A percentile compares a stretch with the other conserved stretches of the same genome.
These are phyloP conservation scores for Esperia sulphurella DNA, from an alignment of 2,888 invertebrate genomes.

Conservation along the genomic window DNA sequence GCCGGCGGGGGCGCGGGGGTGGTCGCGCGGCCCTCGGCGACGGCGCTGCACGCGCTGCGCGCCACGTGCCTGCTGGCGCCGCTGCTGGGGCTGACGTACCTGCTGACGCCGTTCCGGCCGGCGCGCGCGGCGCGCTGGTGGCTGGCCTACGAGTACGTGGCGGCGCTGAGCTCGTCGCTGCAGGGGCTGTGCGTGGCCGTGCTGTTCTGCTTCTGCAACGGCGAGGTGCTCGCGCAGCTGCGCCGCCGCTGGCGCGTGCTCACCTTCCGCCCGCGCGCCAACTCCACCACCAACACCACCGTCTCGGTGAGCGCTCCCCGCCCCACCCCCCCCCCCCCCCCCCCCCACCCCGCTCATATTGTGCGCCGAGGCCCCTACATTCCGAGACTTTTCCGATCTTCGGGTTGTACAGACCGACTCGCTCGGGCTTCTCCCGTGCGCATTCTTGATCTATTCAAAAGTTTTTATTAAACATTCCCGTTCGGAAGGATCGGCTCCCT, in stretches of 20 bases:
- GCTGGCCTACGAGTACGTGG: slow-evolving; percentile 88
- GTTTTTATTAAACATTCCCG: too few species aligned
- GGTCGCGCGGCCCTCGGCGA: slow-evolving; percentile 80
- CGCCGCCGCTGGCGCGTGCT: slow-evolving; percentile 92
- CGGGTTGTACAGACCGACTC: too few species aligned
- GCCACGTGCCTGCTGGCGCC: slow-evolving; percentile 95
- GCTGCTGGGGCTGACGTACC: slow-evolving; percentile 92
- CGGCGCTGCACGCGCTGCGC: slow-evolving; percentile 87
- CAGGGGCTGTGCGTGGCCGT: slow-evolving; percentile 96
- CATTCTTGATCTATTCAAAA: too few species aligned
- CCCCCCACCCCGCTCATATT: too few species aligned
- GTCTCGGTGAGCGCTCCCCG: slow-evolving; percentile 87
- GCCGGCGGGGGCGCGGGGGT: too few species aligned
- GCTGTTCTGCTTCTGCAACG: slow-evolving; percentile 96
- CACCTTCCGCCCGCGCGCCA: slow-evolving; percentile 87
- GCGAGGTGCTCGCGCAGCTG: slow-evolving; percentile 94
- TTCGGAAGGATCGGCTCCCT: too few species aligned
- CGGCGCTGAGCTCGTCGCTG: slow-evolving; percentile 92
- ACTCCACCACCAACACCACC: slow-evolving; percentile 91
- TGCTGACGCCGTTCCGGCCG: slow-evolving; percentile 92
- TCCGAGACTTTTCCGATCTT: too few species aligned
- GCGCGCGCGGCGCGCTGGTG: slow-evolving; percentile 85
- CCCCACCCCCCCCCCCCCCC: slow-evolving; percentile 1
- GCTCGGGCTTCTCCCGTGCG: too few species aligned
- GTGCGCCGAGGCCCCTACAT: slow-evolving; percentile 1